Percentiles rank a stretch among this genome's conserved stretches.
These are phyloP conservation scores for Crax fasciolata DNA, from an alignment of 2,797 vertebrate genomes.

Conservation along the genomic window DNA sequence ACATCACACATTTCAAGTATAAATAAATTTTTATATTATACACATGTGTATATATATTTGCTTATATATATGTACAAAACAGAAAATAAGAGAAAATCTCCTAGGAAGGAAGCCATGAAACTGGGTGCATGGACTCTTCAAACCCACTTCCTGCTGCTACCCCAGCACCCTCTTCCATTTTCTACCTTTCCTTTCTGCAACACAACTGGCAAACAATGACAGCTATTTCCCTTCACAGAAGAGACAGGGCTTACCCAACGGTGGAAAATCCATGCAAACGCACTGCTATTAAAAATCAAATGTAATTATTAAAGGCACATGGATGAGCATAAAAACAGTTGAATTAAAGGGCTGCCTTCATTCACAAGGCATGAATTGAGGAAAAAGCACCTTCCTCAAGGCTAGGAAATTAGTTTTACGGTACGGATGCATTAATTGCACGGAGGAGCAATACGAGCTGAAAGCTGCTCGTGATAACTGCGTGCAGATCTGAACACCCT, in stretches of 20 bases:
- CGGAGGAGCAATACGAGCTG: neutral
- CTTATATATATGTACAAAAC: too few relatives aligned
- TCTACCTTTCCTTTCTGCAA: neutral
- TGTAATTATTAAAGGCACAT: neutral
- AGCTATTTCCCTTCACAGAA: neutral
- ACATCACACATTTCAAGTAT: neutral
- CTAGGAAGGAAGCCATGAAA: neutral
- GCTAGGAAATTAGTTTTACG: neutral
- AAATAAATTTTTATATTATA: neutral
- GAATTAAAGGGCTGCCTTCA: conserved; percentile 32
- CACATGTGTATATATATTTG: too few relatives aligned
- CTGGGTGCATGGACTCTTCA: neutral
- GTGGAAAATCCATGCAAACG: neutral
- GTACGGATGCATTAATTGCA: neutral
- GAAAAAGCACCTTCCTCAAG: neutral
- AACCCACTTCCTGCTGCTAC: neutral
- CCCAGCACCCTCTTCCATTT: neutral
- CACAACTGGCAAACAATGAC: neutral
- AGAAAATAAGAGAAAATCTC: neutral
- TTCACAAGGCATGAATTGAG: conserved; percentile 16
- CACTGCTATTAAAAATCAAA: neutral
- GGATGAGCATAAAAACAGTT: rapidly evolving
- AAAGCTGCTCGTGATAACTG: neutral
- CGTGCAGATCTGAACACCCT: neutral
- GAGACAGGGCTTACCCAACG: neutral